Evolutionary conservation across 2,797 vertebrate species (phyloP).

Genomic region (Protosalanx chinensis): DNA sequence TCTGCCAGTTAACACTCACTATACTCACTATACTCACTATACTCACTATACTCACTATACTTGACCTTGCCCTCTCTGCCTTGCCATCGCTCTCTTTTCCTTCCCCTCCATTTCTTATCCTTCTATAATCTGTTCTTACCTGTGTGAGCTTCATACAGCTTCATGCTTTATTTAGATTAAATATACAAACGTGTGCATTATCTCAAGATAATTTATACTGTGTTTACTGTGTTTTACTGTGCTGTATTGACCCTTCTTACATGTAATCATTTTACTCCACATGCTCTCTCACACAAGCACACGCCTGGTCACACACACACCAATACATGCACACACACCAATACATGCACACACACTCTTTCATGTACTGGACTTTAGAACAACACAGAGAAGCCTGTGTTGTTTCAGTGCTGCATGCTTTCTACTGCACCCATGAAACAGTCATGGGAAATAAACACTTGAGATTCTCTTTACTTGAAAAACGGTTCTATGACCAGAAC

Average conservation of each 20-base stretch:
- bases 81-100: slow-evolving; percentile 2
- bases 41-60: slow-evolving; percentile 36
- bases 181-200: not conserved
- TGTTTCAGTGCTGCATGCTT: slow-evolving; percentile 60
- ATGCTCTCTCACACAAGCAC: slow-evolving; percentile 45
- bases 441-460: not conserved
- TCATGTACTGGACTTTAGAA: not conserved
- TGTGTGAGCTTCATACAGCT: slow-evolving; percentile 3
- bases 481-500: not conserved
- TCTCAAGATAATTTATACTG: not conserved
- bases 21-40: slow-evolving; percentile 46
- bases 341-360: slow-evolving; percentile 43
- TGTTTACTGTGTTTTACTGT: slow-evolving; percentile 32
- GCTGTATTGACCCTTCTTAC: slow-evolving; percentile 31
- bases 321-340: slow-evolving; percentile 29
- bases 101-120: slow-evolving; percentile 33
- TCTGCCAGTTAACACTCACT: slow-evolving; percentile 60
- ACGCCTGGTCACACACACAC: slow-evolving; percentile 51
- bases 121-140: not conserved
- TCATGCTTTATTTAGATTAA: slow-evolving; percentile 6
- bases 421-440: slow-evolving; percentile 44
- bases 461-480: not conserved
- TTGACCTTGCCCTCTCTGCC: slow-evolving; percentile 22
- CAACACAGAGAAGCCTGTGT: slow-evolving; percentile 3
- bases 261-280: slow-evolving; percentile 14